These are phyloP conservation scores for Micromesistius poutassou DNA, from an alignment of 2,797 vertebrate genomes.

Conservation along the genomic window DNA sequence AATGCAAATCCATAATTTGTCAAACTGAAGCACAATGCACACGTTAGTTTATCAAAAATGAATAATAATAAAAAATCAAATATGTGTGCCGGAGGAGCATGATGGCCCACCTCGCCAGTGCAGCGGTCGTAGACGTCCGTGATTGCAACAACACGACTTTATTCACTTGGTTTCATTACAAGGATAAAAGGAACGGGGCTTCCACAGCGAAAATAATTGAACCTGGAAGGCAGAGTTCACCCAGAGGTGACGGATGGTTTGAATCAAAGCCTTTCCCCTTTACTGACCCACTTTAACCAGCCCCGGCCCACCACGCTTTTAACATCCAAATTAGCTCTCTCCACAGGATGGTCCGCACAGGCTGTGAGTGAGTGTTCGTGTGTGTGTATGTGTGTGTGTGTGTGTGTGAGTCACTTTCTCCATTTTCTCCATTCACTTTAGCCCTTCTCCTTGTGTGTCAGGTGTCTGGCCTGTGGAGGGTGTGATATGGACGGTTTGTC, in stretches of 20 bases:
- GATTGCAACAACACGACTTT: not conserved
- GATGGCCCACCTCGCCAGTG: not conserved
- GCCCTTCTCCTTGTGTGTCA: not conserved
- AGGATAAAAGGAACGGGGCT: not conserved
- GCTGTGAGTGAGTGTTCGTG: not conserved
- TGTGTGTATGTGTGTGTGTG: constrained; percentile 3
- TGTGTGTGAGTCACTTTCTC: not conserved
- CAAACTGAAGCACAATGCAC: not conserved
- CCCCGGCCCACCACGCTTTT: constrained; percentile 49
- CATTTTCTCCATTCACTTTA: not conserved
- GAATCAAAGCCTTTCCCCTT: constrained; percentile 53
- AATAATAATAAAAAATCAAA: not conserved
- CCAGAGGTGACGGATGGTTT: constrained; percentile 66
- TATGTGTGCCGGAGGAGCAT: not conserved
- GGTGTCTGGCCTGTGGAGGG: not conserved
- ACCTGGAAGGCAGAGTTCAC: constrained; percentile 51
- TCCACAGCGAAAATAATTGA: constrained; percentile 1
- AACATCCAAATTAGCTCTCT: constrained; percentile 68
- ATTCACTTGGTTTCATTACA: not conserved
- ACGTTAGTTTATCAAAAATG: not conserved
- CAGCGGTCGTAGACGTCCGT: not conserved
- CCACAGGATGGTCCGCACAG: constrained; percentile 42
- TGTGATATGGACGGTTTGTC: not conserved
- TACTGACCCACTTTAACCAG: constrained; percentile 72
- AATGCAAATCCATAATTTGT: not conserved